These are phyloP conservation scores for Dysidea cf. avara DNA, from an alignment of 37 sponge, comb jelly and placozoan species.

Conservation along the genomic window DNA sequence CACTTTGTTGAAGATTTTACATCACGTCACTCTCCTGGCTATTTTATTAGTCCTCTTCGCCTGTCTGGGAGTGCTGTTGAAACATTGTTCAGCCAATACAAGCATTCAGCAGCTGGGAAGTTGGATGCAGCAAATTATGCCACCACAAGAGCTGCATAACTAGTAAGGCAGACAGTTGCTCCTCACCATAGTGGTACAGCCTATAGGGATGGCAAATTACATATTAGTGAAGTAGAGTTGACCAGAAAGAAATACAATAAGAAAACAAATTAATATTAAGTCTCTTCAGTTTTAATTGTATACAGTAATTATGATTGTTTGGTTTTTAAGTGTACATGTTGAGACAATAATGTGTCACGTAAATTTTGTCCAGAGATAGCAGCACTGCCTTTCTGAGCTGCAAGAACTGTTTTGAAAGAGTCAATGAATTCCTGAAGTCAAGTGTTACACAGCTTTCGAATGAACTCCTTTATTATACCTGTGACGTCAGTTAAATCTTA, in stretches of 20 bases:
- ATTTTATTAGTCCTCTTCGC: constrained; percentile 10
- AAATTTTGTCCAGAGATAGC: constrained; percentile 7
- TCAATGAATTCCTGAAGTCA: constrained; percentile 8
- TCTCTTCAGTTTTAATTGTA: too few species aligned
- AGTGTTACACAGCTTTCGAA: constrained; percentile 12
- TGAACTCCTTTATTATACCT: too few species aligned
- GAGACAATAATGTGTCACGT: neutral
- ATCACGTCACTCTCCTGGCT: constrained; percentile 8
- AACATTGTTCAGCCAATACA: constrained; percentile 1
- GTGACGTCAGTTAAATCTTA: too few species aligned
- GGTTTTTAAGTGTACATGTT: neutral
- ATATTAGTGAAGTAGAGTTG: neutral
- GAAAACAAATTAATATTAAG: too few species aligned
- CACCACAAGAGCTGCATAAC: neutral
- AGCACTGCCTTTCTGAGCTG: neutral
- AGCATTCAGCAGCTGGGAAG: constrained; percentile 14
- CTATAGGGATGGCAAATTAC: neutral
- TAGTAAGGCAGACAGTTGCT: constrained; percentile 11
- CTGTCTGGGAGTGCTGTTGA: constrained; percentile 22
- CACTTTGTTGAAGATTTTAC: constrained; percentile 4
- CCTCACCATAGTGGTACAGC: constrained; percentile 3
- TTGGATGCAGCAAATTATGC: constrained; percentile 21
- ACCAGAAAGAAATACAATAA: too few species aligned
- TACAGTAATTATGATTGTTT: too few species aligned
- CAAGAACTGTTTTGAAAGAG: neutral